Evolutionary conservation across 2,797 vertebrate species (phyloP), one percentile per base, ranked within the genome.

Genomic region (Erpetoichthys calabaricus): DNA sequence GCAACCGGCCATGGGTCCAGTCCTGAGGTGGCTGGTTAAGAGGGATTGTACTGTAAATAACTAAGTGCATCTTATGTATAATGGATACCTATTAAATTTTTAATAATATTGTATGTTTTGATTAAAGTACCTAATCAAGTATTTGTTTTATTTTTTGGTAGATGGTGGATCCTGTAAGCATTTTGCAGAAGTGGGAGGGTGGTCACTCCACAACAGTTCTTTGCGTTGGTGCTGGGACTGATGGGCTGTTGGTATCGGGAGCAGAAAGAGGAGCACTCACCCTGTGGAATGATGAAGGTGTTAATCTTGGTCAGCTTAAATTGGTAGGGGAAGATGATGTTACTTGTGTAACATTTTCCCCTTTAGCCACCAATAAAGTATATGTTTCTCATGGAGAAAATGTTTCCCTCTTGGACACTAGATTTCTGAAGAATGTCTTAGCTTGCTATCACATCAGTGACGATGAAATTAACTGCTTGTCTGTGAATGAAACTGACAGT

Each of bases 381-480:
- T 98, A 86, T 7, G 57, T 75, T 1, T 82, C 93, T 2, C 91
- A 97, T 0, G 91, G 92, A 0, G 87, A 92, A 63, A 62, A 59
- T 0, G 70, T 97, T 59, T 91, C 85, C 4, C 41, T 88, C 4
- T 68, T 97, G 25, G 94, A 99, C 63, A 73, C 81, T 3, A 78
- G 93, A 3, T 80, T 70, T 58, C 82, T 94, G 6, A 89, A 82
- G 64, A 68, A 68, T 46, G 69, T 80, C 0, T 3, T 83, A 49
- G 79, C 86, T n/a, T 49, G 72, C 62, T 86, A 91, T 65, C 76
- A 59, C 0, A 71, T 86, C 1, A 92, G 88, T 1, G 87, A 94
- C 65, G 95, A 99, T 57, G 95, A 98, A 80, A 91, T 99, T 61
- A 98, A 96, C 58, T 86, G 81, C 52, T 76, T 99, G 55, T 81